Evolutionary conservation across 2,797 vertebrate species (phyloP).

Genomic region (Melanotaenia pygmaea): DNA sequence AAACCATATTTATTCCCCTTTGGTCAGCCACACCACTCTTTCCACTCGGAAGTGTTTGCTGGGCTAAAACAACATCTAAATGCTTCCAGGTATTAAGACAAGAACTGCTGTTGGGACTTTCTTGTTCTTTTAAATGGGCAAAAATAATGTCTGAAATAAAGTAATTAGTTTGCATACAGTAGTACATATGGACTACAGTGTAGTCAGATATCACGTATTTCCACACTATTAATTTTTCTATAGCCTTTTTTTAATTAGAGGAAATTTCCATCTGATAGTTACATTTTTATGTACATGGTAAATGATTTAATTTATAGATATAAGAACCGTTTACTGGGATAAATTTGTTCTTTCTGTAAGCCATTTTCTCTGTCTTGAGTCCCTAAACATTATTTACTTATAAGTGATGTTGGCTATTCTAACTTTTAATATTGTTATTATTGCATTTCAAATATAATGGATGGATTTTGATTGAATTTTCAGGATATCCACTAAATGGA

Average conservation of each 20-base stretch:
- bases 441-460: too few relatives aligned
- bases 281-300: slow-evolving; percentile 1
- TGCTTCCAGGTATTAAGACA: slow-evolving; percentile 82
- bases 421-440: too few relatives aligned
- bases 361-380: too few relatives aligned
- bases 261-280: slow-evolving; percentile 43
- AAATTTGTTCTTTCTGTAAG: too few relatives aligned
- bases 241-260: slow-evolving; percentile 46
- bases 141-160: slow-evolving; percentile 64
- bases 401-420: too few relatives aligned
- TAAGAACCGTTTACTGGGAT: too few relatives aligned
- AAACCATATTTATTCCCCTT: slow-evolving; percentile 87
- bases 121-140: slow-evolving; percentile 36
- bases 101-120: slow-evolving; percentile 40
- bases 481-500: too few relatives aligned
- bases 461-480: too few relatives aligned
- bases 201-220: slow-evolving; percentile 41
- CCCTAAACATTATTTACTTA: too few relatives aligned
- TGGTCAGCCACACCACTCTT: slow-evolving; percentile 83
- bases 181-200: slow-evolving; percentile 21
- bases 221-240: slow-evolving; percentile 43
- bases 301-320: not conserved
- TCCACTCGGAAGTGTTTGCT: slow-evolving; percentile 83
- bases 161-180: slow-evolving; percentile 52
- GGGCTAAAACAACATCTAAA: slow-evolving; percentile 82